A percentile compares a stretch with the other conserved stretches of the same genome.
phyloP scores from a whole-genome alignment of 2,113 vertebrate species.

The Malurus elegans region DNA sequence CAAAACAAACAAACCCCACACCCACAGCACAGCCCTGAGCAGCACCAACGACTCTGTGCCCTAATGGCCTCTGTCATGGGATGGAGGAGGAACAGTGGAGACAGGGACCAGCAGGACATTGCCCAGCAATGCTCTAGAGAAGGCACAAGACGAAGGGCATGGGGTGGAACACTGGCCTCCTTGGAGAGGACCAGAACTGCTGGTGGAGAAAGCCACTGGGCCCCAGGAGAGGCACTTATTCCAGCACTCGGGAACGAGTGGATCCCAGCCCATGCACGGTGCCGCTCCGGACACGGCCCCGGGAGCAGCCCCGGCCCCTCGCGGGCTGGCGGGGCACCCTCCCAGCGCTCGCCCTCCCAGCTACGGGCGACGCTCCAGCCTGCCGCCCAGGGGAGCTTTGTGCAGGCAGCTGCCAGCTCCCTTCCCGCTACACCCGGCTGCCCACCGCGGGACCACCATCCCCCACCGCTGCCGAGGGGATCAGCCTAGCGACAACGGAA shows the following conservation, averaged over 20 bases:
- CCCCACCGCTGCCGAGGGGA: not conserved
- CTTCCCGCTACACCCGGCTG: not conserved
- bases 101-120: not conserved
- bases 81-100: fast-evolving
- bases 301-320: not conserved
- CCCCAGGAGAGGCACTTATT: not conserved
- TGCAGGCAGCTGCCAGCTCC: not conserved
- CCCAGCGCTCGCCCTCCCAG: not conserved
- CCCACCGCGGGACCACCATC: not conserved
- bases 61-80: not conserved
- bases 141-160: not conserved
- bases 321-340: fast-evolving
- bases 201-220: fast-evolving
- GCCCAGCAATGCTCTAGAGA: not conserved
- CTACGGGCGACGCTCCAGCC: not conserved
- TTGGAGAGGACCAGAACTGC: not conserved
- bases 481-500: fast-evolving
- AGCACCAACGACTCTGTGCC: not conserved
- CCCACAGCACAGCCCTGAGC: not conserved
- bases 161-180: fast-evolving
- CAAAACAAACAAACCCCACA: conserved; percentile 24
- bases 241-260: fast-evolving
- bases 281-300: fast-evolving
- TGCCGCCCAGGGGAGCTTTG: not conserved
- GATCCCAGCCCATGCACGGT: not conserved